Base-by-base conservation (phyloP, 2,888 invertebrate species). In the Notodonta dromedarius region DNA sequence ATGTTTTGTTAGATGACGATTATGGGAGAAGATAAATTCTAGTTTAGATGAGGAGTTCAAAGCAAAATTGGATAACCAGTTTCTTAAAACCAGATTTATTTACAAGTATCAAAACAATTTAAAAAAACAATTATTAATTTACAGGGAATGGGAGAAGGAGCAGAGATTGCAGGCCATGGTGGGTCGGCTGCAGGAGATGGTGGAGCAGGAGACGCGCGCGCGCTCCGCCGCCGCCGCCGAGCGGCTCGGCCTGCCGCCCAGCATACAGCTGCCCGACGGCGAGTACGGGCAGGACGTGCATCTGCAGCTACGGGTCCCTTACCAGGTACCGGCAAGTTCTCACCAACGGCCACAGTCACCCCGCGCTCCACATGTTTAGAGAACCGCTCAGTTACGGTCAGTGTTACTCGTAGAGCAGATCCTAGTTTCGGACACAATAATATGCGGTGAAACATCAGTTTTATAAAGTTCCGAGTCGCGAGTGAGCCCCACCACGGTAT, bases 141-240 rank as follows among this genome's bases (percentile, higher is more conserved):
- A 3, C 94, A 95, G 95, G 94, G 95, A 95, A 95, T 95, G 95
- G 95, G 95, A 95, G 91, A 95, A 94, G 80, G 91, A 92, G 83
- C 93, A 95, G 79, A 84, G 84, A 80, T 76, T 92, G 82, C 93
- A 93, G 85, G 94, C 94, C 86, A 90, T 94, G 93, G 95, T 95
- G 86, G 93, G 93, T 62, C 90, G 92, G 63, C 80, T 93, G 73
- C 93, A 93, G 76, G 93, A 93, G 85, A 93, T 93, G 84, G 93
- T 94, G 91, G 94, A 94, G 83, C 91, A 93, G 73, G 91, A 93
- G 82, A 86, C 91, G 82, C 89, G 92, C 74, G 92, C 92, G 85
- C 87, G 91, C 66, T 91, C 92, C 56, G 93, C 93, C 69, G 92
- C 93, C 68, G 91, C 90, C 63, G 93, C 94, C 72, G 94, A 93